A percentile compares a stretch with the other conserved stretches of the same genome.
Evolutionary conservation across 2,113 vertebrate species (phyloP).

Genomic region (Hypomesus transpacificus): DNA sequence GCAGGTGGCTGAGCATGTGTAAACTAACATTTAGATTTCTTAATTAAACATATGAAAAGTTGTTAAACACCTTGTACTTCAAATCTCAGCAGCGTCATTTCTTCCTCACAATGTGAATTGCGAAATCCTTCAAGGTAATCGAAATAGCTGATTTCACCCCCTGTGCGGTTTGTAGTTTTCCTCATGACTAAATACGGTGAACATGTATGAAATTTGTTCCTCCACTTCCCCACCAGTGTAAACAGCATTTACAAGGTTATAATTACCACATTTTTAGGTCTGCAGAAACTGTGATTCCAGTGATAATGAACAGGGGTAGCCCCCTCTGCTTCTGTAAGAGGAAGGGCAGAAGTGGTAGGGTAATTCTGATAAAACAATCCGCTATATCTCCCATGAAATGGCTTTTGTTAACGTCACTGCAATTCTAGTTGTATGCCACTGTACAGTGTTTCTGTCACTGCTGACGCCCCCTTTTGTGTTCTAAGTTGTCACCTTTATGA

Average conservation of each 20-base stretch:
- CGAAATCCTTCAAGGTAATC: conserved; percentile 16
- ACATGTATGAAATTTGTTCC: conserved; percentile 1
- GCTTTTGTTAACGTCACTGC: not conserved
- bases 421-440: not conserved
- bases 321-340: not conserved
- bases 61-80: conserved; percentile 34
- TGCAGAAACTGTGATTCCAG: conserved; percentile 1
- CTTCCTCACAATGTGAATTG: not conserved
- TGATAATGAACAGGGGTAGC: not conserved
- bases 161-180: conserved; percentile 1
- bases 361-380: conserved; percentile 36
- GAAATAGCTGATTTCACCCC: not conserved
- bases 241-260: conserved; percentile 17
- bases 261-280: not conserved
- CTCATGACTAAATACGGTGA: conserved; percentile 9
- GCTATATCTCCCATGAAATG: conserved; percentile 44
- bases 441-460: not conserved
- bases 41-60: conserved; percentile 44
- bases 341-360: conserved; percentile 19
- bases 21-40: conserved; percentile 54
- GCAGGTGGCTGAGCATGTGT: conserved; percentile 72
- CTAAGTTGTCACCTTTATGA: conserved; percentile 59
- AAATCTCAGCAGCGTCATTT: no score
- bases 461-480: conserved; percentile 30
- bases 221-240: conserved; percentile 1